Percentiles rank a stretch among this genome's conserved stretches.
phyloP scores from a whole-genome alignment of 2,888 invertebrate species.

The Epirrita christyi region DNA sequence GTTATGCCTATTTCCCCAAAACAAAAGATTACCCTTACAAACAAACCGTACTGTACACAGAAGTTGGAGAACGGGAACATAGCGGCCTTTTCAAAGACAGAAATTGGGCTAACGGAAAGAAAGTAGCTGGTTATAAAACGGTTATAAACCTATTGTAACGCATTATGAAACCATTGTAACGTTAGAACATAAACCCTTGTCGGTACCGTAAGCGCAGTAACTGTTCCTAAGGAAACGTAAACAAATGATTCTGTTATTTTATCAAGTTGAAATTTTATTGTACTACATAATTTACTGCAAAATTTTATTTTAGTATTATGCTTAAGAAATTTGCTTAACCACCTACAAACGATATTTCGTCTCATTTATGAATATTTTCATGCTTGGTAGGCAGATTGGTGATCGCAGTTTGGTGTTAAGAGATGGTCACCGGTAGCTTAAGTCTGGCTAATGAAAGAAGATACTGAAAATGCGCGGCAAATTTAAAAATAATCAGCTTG shows the following conservation, averaged over 20 bases:
- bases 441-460: too few species aligned
- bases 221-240: slow-evolving; percentile 41
- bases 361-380: too few species aligned
- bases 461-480: too few species aligned
- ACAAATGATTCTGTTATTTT: slow-evolving; percentile 27
- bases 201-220: slow-evolving; percentile 46
- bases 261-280: slow-evolving; percentile 40
- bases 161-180: slow-evolving; percentile 56
- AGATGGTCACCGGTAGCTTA: too few species aligned
- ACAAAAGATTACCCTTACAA: slow-evolving; percentile 31
- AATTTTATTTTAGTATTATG: too few species aligned
- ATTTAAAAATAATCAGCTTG: too few species aligned
- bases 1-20: slow-evolving; percentile 28
- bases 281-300: slow-evolving; percentile 35
- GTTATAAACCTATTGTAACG: slow-evolving; percentile 58
- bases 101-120: slow-evolving; percentile 74
- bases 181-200: slow-evolving; percentile 55
- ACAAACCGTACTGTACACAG: slow-evolving; percentile 19
- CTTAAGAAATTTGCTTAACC: too few species aligned
- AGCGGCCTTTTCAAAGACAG: slow-evolving; percentile 67
- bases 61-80: slow-evolving; percentile 52
- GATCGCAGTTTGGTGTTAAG: too few species aligned
- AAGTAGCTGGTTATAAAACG: slow-evolving; percentile 61
- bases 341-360: too few species aligned
- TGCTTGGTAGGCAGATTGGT: too few species aligned